A percentile compares a stretch with the other conserved stretches of the same genome.
Conservation (phyloP, 2,888 invertebrate genomes). For the Danaus chrysippus region DNA sequence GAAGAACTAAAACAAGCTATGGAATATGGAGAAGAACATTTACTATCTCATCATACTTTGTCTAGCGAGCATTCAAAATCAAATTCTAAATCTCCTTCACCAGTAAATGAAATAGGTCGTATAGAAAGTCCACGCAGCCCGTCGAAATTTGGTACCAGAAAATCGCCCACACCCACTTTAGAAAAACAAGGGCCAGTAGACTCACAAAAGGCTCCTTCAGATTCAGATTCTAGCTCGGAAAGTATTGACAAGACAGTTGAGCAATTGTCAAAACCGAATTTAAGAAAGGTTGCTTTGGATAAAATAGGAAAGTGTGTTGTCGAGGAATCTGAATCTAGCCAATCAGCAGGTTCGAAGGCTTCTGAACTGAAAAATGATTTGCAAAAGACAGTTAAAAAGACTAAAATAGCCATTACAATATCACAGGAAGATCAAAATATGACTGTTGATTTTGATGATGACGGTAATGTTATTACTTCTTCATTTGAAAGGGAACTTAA, state of each 20-base stretch:
- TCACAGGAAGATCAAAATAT: constrained; percentile 77
- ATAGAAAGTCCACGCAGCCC: constrained; percentile 71
- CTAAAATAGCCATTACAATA: constrained; percentile 75
- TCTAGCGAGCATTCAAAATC: constrained; percentile 73
- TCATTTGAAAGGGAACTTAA: constrained; percentile 63
- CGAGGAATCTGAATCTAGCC: constrained; percentile 81
- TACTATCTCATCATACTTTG: constrained; percentile 61
- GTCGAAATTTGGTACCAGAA: constrained; percentile 60
- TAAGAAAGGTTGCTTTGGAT: constrained; percentile 66
- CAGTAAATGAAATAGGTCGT: constrained; percentile 60
- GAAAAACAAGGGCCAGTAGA: constrained; percentile 81
- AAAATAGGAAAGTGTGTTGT: constrained; percentile 70
- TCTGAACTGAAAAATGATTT: constrained; percentile 70
- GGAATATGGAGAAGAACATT: constrained; percentile 75
- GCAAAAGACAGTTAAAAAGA: constrained; percentile 72
- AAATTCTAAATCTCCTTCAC: constrained; percentile 67
- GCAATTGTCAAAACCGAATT: constrained; percentile 65
- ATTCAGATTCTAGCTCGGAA: constrained; percentile 80
- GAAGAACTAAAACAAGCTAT: constrained; percentile 80
- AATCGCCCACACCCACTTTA: constrained; percentile 79
- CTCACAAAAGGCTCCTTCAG: constrained; percentile 76
- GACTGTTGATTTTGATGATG: constrained; percentile 74
- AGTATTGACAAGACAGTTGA: constrained; percentile 74
- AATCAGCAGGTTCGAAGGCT: constrained; percentile 76
- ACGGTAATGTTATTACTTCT: constrained; percentile 72